Conservation (phyloP, 2,797 vertebrate species). For the Acropternis orthonyx region DNA sequence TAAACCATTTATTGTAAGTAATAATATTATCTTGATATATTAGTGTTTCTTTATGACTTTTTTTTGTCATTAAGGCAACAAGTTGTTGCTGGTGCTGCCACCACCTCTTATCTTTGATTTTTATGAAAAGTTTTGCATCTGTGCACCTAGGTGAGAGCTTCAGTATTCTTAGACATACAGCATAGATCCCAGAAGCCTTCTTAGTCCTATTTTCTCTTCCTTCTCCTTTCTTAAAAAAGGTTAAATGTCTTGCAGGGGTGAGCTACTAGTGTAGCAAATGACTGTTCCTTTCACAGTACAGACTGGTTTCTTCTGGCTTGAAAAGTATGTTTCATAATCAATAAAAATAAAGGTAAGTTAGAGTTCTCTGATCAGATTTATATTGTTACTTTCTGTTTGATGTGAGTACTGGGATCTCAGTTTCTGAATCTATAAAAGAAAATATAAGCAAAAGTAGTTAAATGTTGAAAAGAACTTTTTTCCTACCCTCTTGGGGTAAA, state of each 20-base stretch:
- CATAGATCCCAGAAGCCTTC: not conserved
- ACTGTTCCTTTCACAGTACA: not conserved
- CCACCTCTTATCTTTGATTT: not conserved
- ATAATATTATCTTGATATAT: not conserved
- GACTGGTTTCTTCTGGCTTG: not conserved
- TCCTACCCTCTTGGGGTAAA: not conserved
- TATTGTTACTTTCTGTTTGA: not conserved
- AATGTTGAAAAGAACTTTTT: not conserved
- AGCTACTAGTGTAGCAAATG: not conserved
- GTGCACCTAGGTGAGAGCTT: not conserved
- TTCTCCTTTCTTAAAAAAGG: not conserved
- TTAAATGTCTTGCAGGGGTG: not conserved
- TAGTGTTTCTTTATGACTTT: not conserved
- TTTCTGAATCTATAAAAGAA: not conserved
- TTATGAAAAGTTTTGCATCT: not conserved
- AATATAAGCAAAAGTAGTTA: not conserved
- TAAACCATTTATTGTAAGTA: not conserved
- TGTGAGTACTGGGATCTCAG: not conserved
- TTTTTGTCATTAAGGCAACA: not conserved
- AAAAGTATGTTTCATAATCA: not conserved
- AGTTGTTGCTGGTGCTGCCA: not conserved
- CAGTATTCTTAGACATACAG: not conserved
- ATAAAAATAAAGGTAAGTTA: not conserved
- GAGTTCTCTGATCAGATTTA: not conserved
- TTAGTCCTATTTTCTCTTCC: not conserved